These are phyloP conservation scores for Stenodera caucasica DNA, from an alignment of 2,888 invertebrate species.

Conservation along the genomic window DNA sequence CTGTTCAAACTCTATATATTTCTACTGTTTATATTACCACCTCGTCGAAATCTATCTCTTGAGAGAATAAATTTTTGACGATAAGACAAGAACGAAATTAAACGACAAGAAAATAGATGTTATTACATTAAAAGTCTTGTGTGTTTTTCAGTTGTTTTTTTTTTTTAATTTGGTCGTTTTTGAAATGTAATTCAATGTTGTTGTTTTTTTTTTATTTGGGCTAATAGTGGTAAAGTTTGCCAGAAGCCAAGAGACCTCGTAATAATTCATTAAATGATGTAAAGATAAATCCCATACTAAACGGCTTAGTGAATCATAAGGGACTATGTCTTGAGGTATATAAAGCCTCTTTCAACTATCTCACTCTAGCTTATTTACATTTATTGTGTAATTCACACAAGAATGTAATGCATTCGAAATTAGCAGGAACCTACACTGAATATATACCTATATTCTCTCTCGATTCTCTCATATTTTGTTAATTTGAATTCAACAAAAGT, in stretches of 20 bases:
- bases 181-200: too few species aligned
- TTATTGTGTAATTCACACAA: not conserved
- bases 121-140: conserved; percentile 1
- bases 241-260: not conserved
- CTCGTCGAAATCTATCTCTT: not conserved
- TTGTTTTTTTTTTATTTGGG: too few species aligned
- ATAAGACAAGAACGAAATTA: conserved; percentile 3
- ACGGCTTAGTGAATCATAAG: conserved; percentile 42
- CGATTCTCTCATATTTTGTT: not conserved
- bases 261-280: conserved; percentile 25
- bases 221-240: not conserved
- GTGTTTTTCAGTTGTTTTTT: not conserved
- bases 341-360: not conserved
- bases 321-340: conserved; percentile 35
- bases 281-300: conserved; percentile 29
- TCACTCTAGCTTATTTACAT: not conserved
- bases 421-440: not conserved
- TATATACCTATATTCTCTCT: too few species aligned
- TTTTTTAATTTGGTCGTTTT: not conserved
- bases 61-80: conserved; percentile 1
- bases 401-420: not conserved
- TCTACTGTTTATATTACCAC: not conserved
- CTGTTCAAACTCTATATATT: conserved; percentile 18
- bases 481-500: not conserved
- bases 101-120: conserved; percentile 2